Conservation (phyloP, 2,113 vertebrate species). For the Mormyrus iriodes region DNA sequence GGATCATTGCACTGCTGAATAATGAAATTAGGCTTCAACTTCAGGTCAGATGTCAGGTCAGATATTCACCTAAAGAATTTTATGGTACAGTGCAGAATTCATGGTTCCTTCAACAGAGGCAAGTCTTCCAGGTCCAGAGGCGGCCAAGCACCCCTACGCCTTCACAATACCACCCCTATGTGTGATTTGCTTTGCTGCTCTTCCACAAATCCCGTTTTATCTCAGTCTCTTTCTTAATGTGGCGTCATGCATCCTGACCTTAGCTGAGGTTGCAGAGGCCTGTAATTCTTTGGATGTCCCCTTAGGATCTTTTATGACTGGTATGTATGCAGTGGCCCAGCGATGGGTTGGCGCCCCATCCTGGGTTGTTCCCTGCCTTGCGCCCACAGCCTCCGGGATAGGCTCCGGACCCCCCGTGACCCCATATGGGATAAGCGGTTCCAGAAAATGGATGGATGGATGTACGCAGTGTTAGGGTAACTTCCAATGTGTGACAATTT, state of each 20-base stretch:
- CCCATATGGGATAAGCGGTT: too few relatives aligned
- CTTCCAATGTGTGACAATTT: not conserved
- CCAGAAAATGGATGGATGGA: too few relatives aligned
- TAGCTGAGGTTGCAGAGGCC: not conserved
- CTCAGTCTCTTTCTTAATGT: not conserved
- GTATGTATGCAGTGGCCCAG: not conserved
- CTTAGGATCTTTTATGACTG: not conserved
- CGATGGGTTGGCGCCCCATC: too few relatives aligned
- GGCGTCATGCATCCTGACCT: not conserved
- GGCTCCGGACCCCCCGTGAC: too few relatives aligned
- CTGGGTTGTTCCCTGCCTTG: too few relatives aligned
- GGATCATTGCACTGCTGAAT: not conserved
- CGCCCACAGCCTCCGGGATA: too few relatives aligned
- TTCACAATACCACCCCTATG: not conserved
- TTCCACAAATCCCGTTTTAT: not conserved
- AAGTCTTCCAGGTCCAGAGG: not conserved
- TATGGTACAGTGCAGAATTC: not conserved
- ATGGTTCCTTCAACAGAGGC: not conserved
- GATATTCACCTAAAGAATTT: not conserved
- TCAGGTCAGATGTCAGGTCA: not conserved
- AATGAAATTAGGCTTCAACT: not conserved
- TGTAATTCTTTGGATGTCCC: not conserved
- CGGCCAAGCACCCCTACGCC: not conserved
- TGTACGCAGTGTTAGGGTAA: not conserved
- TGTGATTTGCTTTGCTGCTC: not conserved